Conservation (phyloP, 2,113 vertebrate genomes). For the Perca flavescens region DNA sequence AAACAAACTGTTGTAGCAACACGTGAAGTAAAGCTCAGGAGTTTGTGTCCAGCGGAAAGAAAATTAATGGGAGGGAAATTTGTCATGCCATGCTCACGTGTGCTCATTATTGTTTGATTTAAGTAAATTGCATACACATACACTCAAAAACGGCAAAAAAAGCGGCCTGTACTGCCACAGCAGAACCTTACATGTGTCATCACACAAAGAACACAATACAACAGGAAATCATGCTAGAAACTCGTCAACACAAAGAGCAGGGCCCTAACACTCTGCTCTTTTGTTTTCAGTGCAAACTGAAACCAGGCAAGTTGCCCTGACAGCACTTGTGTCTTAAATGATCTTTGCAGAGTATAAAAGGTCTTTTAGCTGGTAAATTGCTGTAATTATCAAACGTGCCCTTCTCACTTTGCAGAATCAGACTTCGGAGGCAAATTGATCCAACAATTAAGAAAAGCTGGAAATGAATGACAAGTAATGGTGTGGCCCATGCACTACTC, state of each 20-base stretch:
- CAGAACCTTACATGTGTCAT: not conserved
- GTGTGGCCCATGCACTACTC: constrained; percentile 40
- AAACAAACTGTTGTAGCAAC: not conserved
- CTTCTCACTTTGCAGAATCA: constrained; percentile 94
- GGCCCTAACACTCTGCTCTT: constrained; percentile 17
- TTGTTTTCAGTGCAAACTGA: constrained; percentile 20
- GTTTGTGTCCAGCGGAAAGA: not conserved
- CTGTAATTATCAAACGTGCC: constrained; percentile 94
- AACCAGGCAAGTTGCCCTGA: constrained; percentile 85
- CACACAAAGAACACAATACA: not conserved
- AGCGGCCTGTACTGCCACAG: not conserved
- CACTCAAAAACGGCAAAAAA: not conserved
- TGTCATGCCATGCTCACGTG: not conserved
- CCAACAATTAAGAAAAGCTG: constrained; percentile 92
- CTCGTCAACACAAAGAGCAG: constrained; percentile 18
- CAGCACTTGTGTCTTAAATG: constrained; percentile 79
- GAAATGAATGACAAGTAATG: constrained; percentile 89
- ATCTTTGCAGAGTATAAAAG: constrained; percentile 63
- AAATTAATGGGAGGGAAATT: not conserved
- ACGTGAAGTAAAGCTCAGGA: not conserved
- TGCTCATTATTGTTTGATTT: not conserved
- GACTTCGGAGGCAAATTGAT: constrained; percentile 92
- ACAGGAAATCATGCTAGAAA: constrained; percentile 3
- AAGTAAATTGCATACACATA: not conserved
- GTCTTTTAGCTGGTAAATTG: constrained; percentile 90